Evolutionary conservation across 2,797 vertebrate species (phyloP), one percentile per base, ranked within the genome.

Genomic region (Hylomyscus alleni): DNA sequence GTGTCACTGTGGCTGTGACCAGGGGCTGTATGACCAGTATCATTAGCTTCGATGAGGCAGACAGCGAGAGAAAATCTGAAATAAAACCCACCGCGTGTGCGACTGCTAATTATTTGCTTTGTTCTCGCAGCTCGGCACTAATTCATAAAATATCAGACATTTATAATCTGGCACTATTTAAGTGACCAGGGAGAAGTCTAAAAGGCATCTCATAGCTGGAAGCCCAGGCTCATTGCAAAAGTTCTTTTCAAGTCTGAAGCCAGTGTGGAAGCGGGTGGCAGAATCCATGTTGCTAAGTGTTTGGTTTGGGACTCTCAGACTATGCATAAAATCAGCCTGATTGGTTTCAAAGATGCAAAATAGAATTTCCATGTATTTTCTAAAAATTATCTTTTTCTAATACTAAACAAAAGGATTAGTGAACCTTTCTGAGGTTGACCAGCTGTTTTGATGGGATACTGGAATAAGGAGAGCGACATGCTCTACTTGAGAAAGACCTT

Each of bases 11-110:
- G 52, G 31, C 85, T 93, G 77, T 82, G 92, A 97, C 94, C 96
- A 90, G 90, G 69, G 97, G 87, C 82, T 78, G 75, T 14, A 6
- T 52, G 90, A 93, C 96, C 91, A 22, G 54, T 86, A 80, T 96
- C 86, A 78, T 95, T 96, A 96, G 94, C 95, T 96, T 96, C 47
- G 95, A 95, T 96, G 92, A 91, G 84, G 93, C 94, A 96, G 91
- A 80, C 92, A 96, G 97, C 76, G 62, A 88, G 91, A 94, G 95
- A 94, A 87, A 93, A 93, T 96, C 86, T 88, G 93, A 97, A 97
- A 96, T 85, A 92, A 86, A 90, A 85, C 86, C 60, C 20, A 44
- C 94, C 56, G 24, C 67, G 88, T 94, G 91, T 95, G 93, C 60
- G 52, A 72, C 85, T 88, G 90, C 92, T 98, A 95, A 95, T 97